Percentiles rank a stretch among this genome's conserved stretches.
Evolutionary conservation across 2,888 invertebrate species (phyloP).

Genomic region (Hartigia nigra): DNA sequence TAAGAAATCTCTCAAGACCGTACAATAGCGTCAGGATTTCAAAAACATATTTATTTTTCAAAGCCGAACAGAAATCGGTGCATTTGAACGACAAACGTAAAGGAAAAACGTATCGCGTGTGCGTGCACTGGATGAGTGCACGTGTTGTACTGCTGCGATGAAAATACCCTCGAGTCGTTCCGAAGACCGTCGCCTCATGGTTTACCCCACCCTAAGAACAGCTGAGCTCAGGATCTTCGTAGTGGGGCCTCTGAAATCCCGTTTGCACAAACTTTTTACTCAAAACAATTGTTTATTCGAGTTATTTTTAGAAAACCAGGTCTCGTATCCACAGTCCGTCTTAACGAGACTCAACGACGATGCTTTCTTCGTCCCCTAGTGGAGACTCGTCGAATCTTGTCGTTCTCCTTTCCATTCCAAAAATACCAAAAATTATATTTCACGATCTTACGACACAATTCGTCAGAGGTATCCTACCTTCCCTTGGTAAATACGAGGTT

Average conservation of each 20-base stretch:
- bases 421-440: background rate
- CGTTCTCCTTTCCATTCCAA: background rate
- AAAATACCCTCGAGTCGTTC: conserved; percentile 57
- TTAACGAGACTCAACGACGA: background rate
- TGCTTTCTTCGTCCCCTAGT: background rate
- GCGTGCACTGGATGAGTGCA: conserved; percentile 51
- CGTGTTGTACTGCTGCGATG: conserved; percentile 60
- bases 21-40: background rate
- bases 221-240: conserved; percentile 35
- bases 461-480: background rate
- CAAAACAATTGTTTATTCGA: background rate
- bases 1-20: background rate
- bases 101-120: conserved; percentile 28
- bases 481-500: background rate
- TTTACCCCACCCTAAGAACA: conserved; percentile 50
- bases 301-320: background rate
- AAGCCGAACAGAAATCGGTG: background rate
- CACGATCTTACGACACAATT: background rate
- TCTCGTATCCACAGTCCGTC: background rate
- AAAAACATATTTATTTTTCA: background rate
- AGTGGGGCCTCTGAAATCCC: background rate
- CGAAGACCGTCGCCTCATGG: conserved; percentile 46
- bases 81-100: background rate
- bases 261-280: background rate
- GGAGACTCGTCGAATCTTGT: background rate